Base-by-base conservation (phyloP, 2,797 vertebrate species). In the Poecilia wingei region DNA sequence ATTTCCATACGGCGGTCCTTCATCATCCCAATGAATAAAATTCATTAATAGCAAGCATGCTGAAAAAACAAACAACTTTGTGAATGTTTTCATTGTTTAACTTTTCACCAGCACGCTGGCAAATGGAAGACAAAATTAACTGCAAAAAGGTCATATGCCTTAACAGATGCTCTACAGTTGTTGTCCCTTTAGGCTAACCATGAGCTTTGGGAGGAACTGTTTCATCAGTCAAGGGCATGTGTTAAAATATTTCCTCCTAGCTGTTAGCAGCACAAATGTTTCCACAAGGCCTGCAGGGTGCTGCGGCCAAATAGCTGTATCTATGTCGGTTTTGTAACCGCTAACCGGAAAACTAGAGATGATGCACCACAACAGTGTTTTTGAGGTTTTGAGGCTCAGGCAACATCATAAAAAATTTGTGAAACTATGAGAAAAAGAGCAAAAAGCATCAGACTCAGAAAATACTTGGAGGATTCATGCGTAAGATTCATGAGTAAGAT, bases 101-200 rank as follows among this genome's bases (percentile, higher is more conserved):
- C 73, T 77, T 7, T 59, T 71, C 45, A 53, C 46, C 36, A 69
- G 75, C n/a, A 78, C 7, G 66, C 7, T 74, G 9, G 31, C 25
- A 78, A 84, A 68, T 71, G n/a, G 41, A 57, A 36, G 43, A 77
- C 28, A 79, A 31, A 81, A 75, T 78, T 51, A 81, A 86, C 81
- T 80, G 18, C 55, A 74, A 83, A 55, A 64, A 70, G 81, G 80
- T 90, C 89, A 92, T 82, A 86, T 87, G 91, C 75, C 74, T 85
- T 80, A 77, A 82, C 78, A 71, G 16, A 81, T 64, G 49, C 83
- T 82, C 64, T 73, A 64, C 55, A 39, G 75, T 79, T 70, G n/a
- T 69, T 7, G 47, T 53, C 28, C 61, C 85, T 72, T 79, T 0
- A 72, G 88, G 90, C 78, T 75, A 64, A 79, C 53, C 78, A 82